phyloP scores from a whole-genome alignment of 2,113 vertebrate species.

The Paedocypris sp. region DNA sequence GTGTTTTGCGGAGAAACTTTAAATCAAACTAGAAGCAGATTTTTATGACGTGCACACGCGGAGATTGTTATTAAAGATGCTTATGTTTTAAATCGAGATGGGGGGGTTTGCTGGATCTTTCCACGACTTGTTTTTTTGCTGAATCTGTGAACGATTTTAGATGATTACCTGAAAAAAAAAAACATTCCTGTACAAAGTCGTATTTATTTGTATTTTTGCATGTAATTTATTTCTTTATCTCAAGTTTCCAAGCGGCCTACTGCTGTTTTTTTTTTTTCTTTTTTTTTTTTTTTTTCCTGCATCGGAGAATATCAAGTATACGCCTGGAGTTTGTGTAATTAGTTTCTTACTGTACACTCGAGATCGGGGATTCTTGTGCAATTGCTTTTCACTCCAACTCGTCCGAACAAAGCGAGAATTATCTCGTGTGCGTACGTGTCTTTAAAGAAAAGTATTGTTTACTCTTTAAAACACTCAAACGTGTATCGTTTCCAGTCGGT shows the following conservation, averaged over 20 bases:
- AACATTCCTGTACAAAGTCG: constrained; percentile 3
- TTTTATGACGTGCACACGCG: too few relatives aligned
- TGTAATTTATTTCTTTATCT: constrained; percentile 29
- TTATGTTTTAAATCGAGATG: not conserved
- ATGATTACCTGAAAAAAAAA: not conserved
- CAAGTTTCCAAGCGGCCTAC: not conserved
- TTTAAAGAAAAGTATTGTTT: not conserved
- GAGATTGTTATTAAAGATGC: not conserved
- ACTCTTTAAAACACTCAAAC: not conserved
- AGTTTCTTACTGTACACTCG: constrained; percentile 8
- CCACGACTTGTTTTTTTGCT: too few relatives aligned
- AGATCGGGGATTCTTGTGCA: constrained; percentile 9
- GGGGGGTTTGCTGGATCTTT: too few relatives aligned
- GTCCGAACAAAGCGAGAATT: not conserved
- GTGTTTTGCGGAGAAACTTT: not conserved
- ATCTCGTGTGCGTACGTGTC: not conserved
- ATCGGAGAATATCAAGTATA: not conserved
- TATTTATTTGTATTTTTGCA: constrained; percentile 26
- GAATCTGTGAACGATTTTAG: not conserved
- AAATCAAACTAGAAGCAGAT: not conserved
- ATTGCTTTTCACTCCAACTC: not conserved
- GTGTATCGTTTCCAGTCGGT: not conserved
- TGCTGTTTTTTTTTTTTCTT: not conserved
- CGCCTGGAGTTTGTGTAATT: not conserved
- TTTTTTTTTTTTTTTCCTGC: too few relatives aligned